Percentiles rank a stretch among this genome's conserved stretches.
phyloP scores from a whole-genome alignment of 1,140 invertebrate genomes.

The Drosophila punjabiensis region DNA sequence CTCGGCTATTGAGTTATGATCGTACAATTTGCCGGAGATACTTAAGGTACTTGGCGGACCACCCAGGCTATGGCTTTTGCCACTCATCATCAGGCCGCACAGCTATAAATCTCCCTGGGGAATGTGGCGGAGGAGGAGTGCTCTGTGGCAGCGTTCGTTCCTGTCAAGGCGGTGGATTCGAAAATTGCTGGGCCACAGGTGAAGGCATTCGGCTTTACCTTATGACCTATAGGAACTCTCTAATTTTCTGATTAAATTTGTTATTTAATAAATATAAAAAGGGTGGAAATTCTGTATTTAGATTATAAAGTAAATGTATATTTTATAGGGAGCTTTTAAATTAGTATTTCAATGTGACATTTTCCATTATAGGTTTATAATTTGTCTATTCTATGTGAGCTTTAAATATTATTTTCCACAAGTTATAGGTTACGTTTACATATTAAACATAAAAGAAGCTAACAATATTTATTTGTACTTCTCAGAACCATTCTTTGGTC shows the following conservation, averaged over 20 bases:
- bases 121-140: conserved; percentile 35
- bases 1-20: conserved; percentile 73
- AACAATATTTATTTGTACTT: neutral
- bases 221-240: conserved; percentile 3
- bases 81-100: conserved; percentile 48
- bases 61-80: conserved; percentile 50
- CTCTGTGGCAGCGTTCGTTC: conserved; percentile 28
- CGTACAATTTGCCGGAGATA: conserved; percentile 52
- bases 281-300: neutral
- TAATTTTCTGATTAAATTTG: neutral
- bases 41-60: conserved; percentile 46
- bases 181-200: conserved; percentile 31
- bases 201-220: conserved; percentile 14
- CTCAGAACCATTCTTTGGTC: neutral
- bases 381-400: accelerated
- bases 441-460: too few relatives aligned
- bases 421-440: neutral
- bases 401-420: neutral
- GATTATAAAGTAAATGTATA: neutral
- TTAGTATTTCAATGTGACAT: neutral
- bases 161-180: conserved; percentile 30
- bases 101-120: conserved; percentile 35
- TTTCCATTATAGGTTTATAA: neutral
- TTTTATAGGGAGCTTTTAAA: neutral
- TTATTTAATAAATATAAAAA: neutral